Evolutionary conservation across 2,888 invertebrate genomes (phyloP), one percentile per base, ranked within the genome.

Genomic region (Tetrapedia diversipes): DNA sequence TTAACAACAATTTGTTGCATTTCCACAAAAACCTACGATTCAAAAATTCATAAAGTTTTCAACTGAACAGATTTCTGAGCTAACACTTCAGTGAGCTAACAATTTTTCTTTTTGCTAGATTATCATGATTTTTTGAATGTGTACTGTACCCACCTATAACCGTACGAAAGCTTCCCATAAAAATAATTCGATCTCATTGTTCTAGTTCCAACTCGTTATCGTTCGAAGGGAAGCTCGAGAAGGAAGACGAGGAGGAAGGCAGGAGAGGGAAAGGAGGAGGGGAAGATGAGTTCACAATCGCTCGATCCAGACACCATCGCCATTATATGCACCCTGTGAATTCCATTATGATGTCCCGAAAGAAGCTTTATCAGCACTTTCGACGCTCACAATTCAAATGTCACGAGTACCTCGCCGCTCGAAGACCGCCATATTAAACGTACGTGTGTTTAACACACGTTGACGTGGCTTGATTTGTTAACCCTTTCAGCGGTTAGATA

Each of bases 321-420:
- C 56, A 54, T 81, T 77, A 77, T 60, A 60, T 72, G 69, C 76
- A 82, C 69, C 54, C 67, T 67, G 51, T 43, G 68, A 60, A 81
- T 79, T 68, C 76, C 41, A 76, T 74, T 77, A 71, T 32, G 56
- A 79, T 57, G 63, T 39, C 41, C 43, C 16, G 34, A 14, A 53
- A 66, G 61, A 32, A 71, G 63, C 67, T 64, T 74, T 56, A 74
- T 80, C 77, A 56, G 56, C 66, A 56, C 27, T 51, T 72, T 78
- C 56, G 32, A 29, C 19, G 16, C 14, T 39, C 41, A 22, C n/a
- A 7, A n/a, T 63, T 64, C 63, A 11, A 43, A 51, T 47, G 47
- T 37, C 53, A n/a, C 45, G 64, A 37, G 2, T 37, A 19, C n/a
- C 32, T 14, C 19, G n/a, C 14, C 14, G 41, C 32, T 47, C 8